phyloP scores from a whole-genome alignment of 2,113 vertebrate genomes.

The Pandion haliaetus region DNA sequence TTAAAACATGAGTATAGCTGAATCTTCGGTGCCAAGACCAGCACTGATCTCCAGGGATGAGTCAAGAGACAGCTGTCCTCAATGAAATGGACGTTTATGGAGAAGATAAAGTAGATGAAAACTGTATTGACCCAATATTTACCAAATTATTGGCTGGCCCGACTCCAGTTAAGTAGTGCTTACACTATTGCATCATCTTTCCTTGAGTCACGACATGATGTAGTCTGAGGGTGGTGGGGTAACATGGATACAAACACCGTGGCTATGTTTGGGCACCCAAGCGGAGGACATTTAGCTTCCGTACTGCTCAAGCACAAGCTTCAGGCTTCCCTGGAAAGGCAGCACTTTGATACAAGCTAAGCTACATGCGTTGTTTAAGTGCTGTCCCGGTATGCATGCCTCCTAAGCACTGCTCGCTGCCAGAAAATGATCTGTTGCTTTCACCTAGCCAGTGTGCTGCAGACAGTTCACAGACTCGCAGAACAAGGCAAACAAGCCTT shows the following conservation, averaged over 20 bases:
- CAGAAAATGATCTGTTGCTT: not conserved
- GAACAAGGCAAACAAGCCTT: not conserved
- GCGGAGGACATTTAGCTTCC: not conserved
- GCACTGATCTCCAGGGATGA: not conserved
- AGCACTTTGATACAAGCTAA: not conserved
- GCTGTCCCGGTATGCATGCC: rapidly evolving
- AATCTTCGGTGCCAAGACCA: slow-evolving; percentile 11
- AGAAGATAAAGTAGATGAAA: slow-evolving; percentile 38
- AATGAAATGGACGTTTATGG: not conserved
- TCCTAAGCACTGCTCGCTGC: not conserved
- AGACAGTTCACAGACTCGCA: not conserved
- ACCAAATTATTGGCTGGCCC: not conserved
- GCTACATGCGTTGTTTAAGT: not conserved
- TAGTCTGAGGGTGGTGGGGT: not conserved
- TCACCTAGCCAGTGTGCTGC: not conserved
- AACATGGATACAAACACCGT: not conserved
- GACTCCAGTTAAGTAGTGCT: slow-evolving; percentile 2
- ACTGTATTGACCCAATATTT: not conserved
- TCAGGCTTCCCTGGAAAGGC: not conserved
- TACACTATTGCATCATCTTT: not conserved
- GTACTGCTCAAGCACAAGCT: not conserved
- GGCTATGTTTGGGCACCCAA: not conserved
- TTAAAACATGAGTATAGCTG: not conserved
- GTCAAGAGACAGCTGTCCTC: slow-evolving; percentile 12
- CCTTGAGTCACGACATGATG: not conserved